Conservation (phyloP, 2,113 vertebrate species). For the Seriola dumerili region DNA sequence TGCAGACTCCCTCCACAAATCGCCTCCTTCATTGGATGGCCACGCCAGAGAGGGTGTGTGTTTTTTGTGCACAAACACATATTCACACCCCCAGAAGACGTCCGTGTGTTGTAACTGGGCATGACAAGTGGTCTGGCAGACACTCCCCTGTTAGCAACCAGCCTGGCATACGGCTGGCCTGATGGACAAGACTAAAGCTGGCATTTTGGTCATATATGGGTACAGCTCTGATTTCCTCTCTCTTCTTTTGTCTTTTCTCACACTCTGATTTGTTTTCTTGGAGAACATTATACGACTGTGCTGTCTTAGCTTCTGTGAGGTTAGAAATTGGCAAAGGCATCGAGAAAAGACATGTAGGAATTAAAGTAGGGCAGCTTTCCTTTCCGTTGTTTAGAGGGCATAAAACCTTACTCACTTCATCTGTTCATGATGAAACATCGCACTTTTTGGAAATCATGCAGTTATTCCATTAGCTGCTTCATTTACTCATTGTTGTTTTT, state of each 20-base stretch:
- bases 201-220: constrained; percentile 5
- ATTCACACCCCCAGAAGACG: constrained; percentile 41
- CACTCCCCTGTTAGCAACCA: constrained; percentile 18
- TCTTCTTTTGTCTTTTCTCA: constrained; percentile 6
- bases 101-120: constrained; percentile 39
- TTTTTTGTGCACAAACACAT: constrained; percentile 26
- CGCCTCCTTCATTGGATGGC: constrained; percentile 15
- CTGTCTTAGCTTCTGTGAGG: constrained; percentile 24
- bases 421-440: constrained; percentile 31
- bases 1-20: constrained; percentile 28
- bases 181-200: constrained; percentile 23
- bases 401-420: constrained; percentile 38
- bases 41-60: constrained; percentile 26
- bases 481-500: constrained; percentile 55
- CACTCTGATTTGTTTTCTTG: constrained; percentile 7
- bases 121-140: constrained; percentile 61
- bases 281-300: background rate
- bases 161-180: constrained; percentile 10
- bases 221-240: constrained; percentile 1
- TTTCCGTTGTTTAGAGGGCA: constrained; percentile 20
- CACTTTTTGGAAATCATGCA: constrained; percentile 42
- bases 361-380: constrained; percentile 33
- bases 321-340: constrained; percentile 1
- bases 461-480: constrained; percentile 61
- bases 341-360: constrained; percentile 22